These are phyloP conservation scores for Artibeus lituratus DNA, from an alignment of 2,797 vertebrate genomes.

Conservation along the genomic window DNA sequence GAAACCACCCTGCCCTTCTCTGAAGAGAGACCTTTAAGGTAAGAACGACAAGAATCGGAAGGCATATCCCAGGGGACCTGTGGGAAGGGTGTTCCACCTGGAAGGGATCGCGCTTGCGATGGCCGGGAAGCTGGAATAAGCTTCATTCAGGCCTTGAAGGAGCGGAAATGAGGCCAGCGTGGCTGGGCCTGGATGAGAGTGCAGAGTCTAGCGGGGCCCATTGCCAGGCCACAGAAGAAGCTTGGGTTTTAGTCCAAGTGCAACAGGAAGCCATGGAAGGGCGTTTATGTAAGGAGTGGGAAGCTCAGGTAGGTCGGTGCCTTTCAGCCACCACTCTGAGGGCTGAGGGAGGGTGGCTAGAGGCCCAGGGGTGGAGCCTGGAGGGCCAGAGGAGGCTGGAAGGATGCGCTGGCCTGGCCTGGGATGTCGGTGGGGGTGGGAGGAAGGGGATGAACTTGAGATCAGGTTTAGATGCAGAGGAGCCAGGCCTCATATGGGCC, in stretches of 20 bases:
- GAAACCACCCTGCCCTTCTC: background rate
- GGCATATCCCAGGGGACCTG: accelerated
- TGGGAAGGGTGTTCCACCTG: background rate
- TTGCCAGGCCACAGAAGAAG: background rate
- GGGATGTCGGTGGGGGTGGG: background rate
- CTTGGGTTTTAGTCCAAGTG: background rate
- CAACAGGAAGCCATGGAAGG: background rate
- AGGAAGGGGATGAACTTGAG: background rate
- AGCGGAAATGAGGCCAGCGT: background rate
- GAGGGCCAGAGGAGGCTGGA: accelerated
- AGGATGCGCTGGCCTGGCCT: background rate
- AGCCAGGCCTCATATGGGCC: background rate
- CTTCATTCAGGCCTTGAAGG: accelerated
- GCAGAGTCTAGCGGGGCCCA: background rate
- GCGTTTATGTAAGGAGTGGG: background rate
- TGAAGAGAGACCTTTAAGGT: background rate
- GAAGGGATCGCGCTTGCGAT: background rate
- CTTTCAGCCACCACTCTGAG: background rate
- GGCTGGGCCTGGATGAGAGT: background rate
- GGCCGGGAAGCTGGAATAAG: background rate
- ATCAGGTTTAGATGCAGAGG: background rate
- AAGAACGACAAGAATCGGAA: background rate
- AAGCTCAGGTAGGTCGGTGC: background rate
- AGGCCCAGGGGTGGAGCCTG: background rate
- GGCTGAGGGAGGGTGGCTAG: background rate